These are phyloP conservation scores for Luehdorfia chinensis DNA, from an alignment of 1,140 invertebrate species.

Conservation along the genomic window DNA sequence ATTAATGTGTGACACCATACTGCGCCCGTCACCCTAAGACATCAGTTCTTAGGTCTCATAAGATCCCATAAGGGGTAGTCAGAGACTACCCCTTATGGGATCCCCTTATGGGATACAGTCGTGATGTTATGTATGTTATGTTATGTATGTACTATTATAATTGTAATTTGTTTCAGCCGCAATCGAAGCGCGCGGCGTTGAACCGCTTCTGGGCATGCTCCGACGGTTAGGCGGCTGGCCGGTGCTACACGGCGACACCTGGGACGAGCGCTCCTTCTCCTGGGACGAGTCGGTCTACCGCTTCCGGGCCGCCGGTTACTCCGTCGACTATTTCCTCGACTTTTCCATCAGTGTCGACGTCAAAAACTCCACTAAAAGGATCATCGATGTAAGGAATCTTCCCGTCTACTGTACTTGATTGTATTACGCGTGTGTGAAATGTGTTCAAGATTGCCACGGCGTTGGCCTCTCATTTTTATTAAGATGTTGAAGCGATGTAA, in stretches of 20 bases:
- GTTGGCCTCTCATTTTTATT: too few relatives aligned
- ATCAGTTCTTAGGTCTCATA: too few relatives aligned
- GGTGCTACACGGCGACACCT: constrained; percentile 86
- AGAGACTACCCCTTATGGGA: too few relatives aligned
- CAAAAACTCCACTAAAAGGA: constrained; percentile 91
- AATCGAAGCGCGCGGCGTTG: constrained; percentile 85
- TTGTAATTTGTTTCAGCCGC: constrained; percentile 71
- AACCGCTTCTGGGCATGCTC: constrained; percentile 84
- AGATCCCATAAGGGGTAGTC: too few relatives aligned
- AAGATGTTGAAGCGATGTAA: too few relatives aligned
- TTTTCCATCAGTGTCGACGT: constrained; percentile 93
- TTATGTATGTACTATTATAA: too few relatives aligned
- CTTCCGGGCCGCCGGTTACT: constrained; percentile 88
- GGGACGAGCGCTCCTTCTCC: constrained; percentile 84
- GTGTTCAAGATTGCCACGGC: too few relatives aligned
- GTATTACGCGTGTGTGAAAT: constrained; percentile 22
- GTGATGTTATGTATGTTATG: too few relatives aligned
- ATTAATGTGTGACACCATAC: too few relatives aligned
- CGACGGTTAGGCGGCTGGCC: constrained; percentile 94
- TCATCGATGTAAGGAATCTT: constrained; percentile 88
- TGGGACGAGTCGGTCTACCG: constrained; percentile 91
- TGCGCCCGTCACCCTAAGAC: too few relatives aligned
- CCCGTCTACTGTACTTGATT: constrained; percentile 6
- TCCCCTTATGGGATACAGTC: too few relatives aligned
- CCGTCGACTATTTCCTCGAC: constrained; percentile 94